A percentile compares a stretch with the other conserved stretches of the same genome.
Evolutionary conservation across 2,113 vertebrate species (phyloP).

Genomic region (Mormoops blainvillei): DNA sequence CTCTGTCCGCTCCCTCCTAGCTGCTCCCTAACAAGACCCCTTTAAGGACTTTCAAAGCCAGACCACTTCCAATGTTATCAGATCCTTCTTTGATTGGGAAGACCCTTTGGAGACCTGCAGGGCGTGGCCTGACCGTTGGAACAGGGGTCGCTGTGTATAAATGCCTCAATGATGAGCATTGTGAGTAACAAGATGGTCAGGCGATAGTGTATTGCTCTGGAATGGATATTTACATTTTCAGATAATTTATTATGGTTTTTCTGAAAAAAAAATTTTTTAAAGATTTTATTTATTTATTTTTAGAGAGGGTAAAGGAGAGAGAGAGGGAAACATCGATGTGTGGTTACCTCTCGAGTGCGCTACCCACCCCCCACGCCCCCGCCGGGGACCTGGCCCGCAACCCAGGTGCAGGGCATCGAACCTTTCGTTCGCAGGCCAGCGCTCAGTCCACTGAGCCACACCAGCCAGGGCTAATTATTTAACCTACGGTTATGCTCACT

Average conservation of each 20-base stretch:
- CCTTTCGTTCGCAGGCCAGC: too few species aligned
- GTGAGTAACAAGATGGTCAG: neutral
- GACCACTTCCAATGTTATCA: neutral
- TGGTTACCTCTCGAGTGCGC: too few species aligned
- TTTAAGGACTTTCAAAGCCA: neutral
- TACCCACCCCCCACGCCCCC: too few species aligned
- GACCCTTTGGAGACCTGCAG: neutral
- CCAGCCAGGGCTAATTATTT: too few species aligned
- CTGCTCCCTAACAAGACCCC: neutral
- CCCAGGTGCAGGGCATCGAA: too few species aligned
- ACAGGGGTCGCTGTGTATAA: neutral
- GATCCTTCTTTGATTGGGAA: neutral
- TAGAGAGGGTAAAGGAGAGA: too few species aligned
- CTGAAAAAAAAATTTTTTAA: too few species aligned
- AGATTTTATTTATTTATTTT: too few species aligned
- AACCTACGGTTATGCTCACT: neutral
- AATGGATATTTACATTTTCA: neutral
- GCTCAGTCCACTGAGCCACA: too few species aligned
- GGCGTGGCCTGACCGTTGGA: neutral
- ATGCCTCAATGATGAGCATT: accelerated
- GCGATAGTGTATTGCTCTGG: neutral
- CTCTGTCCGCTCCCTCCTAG: too few species aligned
- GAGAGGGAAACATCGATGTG: too few species aligned
- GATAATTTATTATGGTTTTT: neutral
- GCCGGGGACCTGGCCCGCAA: too few species aligned